phyloP scores from a whole-genome alignment of 2,888 invertebrate species.

The Stenoptilia bipunctidactyla region DNA sequence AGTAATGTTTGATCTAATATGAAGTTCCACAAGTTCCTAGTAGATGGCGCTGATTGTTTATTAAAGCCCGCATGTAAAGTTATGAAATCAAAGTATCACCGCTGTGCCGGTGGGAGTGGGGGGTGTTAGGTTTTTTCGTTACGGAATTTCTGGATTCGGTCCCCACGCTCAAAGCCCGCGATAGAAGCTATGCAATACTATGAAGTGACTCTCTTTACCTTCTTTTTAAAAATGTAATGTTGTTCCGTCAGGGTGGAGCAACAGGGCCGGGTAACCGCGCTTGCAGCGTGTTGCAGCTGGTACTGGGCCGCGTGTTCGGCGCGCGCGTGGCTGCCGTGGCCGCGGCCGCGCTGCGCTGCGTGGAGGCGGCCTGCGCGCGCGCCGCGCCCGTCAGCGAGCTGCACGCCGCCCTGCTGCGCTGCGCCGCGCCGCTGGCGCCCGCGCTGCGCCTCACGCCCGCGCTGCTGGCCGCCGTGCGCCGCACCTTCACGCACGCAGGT shows the following conservation, averaged over 20 bases:
- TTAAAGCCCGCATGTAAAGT: no score
- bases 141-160: no score
- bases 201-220: no score
- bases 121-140: no score
- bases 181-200: no score
- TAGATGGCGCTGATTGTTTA: no score
- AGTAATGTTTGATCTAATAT: no score
- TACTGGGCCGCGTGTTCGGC: conserved; percentile 46
- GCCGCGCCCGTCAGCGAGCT: conserved; percentile 43
- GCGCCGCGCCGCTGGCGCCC: conserved; percentile 61
- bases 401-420: conserved; percentile 68
- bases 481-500: conserved; percentile 23
- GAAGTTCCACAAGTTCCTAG: no score
- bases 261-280: conserved; percentile 54
- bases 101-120: no score
- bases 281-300: conserved; percentile 39
- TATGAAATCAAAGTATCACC: no score
- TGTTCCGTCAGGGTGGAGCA: conserved; percentile 40
- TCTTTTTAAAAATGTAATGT: no score
- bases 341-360: conserved; percentile 32
- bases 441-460: conserved; percentile 77
- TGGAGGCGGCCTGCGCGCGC: conserved; percentile 72
- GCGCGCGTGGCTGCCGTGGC: conserved; percentile 40
- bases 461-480: conserved; percentile 72
- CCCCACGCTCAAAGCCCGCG: no score